Percentiles rank a stretch among this genome's conserved stretches.
Conservation (phyloP, 2,888 invertebrate genomes). For the Acleris literana region DNA sequence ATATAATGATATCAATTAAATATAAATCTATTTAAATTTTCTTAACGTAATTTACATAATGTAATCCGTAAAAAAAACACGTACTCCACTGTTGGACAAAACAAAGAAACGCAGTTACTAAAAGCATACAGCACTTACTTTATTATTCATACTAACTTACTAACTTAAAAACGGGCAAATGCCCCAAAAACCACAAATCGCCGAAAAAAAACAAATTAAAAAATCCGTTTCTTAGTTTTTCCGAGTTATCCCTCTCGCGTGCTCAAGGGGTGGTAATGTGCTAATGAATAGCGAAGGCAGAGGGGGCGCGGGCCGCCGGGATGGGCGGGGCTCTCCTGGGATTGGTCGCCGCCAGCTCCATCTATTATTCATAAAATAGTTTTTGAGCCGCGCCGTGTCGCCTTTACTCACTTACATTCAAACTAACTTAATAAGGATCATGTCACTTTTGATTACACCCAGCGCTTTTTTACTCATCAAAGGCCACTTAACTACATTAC, state of each 20-base stretch:
- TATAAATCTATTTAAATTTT: too few relatives aligned
- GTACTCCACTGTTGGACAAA: too few relatives aligned
- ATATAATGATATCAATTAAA: too few relatives aligned
- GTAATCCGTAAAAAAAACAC: too few relatives aligned
- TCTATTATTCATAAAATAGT: constrained; percentile 84
- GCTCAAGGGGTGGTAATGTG: constrained; percentile 79
- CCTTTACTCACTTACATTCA: constrained; percentile 73
- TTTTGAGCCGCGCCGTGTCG: constrained; percentile 81
- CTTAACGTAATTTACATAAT: too few relatives aligned
- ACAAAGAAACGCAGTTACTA: too few relatives aligned
- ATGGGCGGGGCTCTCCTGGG: constrained; percentile 78
- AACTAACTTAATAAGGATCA: constrained; percentile 80
- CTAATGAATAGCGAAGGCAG: constrained; percentile 80
- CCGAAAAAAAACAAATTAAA: constrained; percentile 22
- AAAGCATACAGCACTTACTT: too few relatives aligned
- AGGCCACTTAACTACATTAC: constrained; percentile 62
- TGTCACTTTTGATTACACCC: constrained; percentile 81
- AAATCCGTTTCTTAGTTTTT: constrained; percentile 39
- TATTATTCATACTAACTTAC: too few relatives aligned
- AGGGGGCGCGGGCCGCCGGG: constrained; percentile 51
- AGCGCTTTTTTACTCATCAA: constrained; percentile 70
- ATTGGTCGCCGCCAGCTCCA: constrained; percentile 78
- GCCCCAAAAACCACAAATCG: not conserved
- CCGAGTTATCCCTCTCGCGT: constrained; percentile 49
- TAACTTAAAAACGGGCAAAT: not conserved